These are phyloP conservation scores for Hippopotamyrus pictus DNA, from an alignment of 2,797 vertebrate species.

Conservation along the genomic window DNA sequence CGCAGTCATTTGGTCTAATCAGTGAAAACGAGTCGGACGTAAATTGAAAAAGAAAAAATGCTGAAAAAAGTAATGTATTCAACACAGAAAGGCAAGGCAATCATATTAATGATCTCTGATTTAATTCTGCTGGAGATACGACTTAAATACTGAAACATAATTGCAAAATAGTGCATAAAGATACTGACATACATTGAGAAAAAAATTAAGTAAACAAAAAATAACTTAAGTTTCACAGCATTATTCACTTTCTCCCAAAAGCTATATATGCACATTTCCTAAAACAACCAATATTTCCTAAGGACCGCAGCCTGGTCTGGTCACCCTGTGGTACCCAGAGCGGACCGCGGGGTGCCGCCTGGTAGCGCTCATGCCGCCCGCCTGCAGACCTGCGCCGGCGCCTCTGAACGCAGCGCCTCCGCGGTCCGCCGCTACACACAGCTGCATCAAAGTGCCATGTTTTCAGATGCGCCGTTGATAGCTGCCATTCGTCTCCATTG, in stretches of 20 bases:
- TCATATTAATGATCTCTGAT: neutral
- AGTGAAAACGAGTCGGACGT: neutral
- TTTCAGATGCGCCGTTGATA: conserved; percentile 52
- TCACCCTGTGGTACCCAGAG: neutral
- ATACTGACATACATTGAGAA: neutral
- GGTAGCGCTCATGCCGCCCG: neutral
- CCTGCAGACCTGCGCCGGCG: neutral
- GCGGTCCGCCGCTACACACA: conserved; percentile 20
- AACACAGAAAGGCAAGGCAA: neutral
- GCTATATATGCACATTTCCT: neutral
- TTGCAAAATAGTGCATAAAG: neutral
- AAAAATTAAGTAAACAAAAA: neutral
- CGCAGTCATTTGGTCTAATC: neutral
- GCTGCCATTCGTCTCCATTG: conserved; percentile 54
- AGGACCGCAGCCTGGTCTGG: neutral
- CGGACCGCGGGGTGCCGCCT: neutral
- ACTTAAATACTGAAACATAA: neutral
- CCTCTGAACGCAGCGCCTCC: conserved; percentile 2
- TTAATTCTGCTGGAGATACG: neutral
- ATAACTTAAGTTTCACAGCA: neutral
- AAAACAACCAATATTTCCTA: neutral
- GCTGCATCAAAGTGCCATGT: conserved; percentile 39
- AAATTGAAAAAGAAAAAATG: neutral
- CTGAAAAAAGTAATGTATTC: neutral
- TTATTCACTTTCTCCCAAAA: neutral